Evolutionary conservation across 2,113 vertebrate genomes (phyloP).

Genomic region (Colistium nudipinnis): DNA sequence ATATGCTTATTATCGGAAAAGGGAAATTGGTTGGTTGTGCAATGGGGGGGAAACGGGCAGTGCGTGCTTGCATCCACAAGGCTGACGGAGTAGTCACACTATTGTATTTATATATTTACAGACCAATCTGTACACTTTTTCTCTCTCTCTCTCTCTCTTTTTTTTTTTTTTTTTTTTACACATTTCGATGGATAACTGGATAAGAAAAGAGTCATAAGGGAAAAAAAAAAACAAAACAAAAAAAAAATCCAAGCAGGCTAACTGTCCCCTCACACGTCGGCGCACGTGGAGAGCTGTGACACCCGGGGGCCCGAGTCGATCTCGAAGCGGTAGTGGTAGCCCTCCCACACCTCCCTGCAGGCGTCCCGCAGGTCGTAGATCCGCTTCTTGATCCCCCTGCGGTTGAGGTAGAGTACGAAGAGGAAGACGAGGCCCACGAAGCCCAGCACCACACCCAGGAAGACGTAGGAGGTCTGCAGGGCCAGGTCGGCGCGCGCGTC

Average conservation of each 20-base stretch:
- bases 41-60: conserved; percentile 34
- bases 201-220: conserved; percentile 47
- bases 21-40: background rate
- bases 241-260: background rate
- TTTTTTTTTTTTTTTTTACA: conserved; percentile 50
- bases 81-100: conserved; percentile 28
- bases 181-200: conserved; percentile 41
- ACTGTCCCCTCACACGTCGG: conserved; percentile 71
- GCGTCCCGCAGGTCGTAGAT: conserved; percentile 80
- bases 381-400: conserved; percentile 84
- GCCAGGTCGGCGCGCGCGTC: conserved; percentile 69
- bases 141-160: too few relatives aligned
- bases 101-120: conserved; percentile 66
- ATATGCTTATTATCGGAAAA: background rate
- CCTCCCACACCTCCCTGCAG: conserved; percentile 83
- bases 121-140: conserved; percentile 68
- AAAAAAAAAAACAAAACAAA: too few relatives aligned
- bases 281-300: conserved; percentile 74
- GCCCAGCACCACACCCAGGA: conserved; percentile 81
- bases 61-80: conserved; percentile 64
- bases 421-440: conserved; percentile 84
- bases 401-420: conserved; percentile 86
- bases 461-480: conserved; percentile 84
- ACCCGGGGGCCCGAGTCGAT: conserved; percentile 79
- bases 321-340: conserved; percentile 84